phyloP scores from a whole-genome alignment of 2,888 invertebrate species.

The Barypeithes pellucidus region DNA sequence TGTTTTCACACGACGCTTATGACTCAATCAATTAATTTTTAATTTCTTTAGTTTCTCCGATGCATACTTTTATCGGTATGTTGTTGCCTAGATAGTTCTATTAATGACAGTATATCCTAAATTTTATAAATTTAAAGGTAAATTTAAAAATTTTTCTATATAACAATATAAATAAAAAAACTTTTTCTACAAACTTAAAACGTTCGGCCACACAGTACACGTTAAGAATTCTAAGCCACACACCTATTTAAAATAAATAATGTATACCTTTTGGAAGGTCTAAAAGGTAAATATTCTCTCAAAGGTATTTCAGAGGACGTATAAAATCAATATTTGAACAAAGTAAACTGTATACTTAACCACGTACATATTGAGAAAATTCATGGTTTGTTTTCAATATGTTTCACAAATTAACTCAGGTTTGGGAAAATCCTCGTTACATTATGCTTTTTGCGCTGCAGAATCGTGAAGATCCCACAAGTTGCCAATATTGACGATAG shows the following conservation, averaged over 20 bases:
- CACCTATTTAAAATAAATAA: slow-evolving; percentile 9
- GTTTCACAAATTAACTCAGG: not conserved
- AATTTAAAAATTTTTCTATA: too few relatives aligned
- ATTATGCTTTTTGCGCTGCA: not conserved
- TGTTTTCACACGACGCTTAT: too few relatives aligned
- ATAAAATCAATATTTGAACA: slow-evolving; percentile 7
- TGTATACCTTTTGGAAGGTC: not conserved
- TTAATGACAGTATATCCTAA: too few relatives aligned
- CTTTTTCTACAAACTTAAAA: not conserved
- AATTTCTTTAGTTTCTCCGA: too few relatives aligned
- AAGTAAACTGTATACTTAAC: slow-evolving; percentile 9
- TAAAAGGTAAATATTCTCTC: slow-evolving; percentile 6
- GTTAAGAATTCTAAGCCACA: not conserved
- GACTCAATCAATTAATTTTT: too few relatives aligned
- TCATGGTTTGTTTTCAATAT: not conserved
- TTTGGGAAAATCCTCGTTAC: not conserved
- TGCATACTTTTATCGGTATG: too few relatives aligned
- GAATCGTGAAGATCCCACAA: too few relatives aligned
- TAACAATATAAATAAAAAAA: too few relatives aligned
- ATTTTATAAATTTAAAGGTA: too few relatives aligned
- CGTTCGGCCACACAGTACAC: not conserved
- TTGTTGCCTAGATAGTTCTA: too few relatives aligned
- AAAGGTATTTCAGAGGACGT: slow-evolving; percentile 5
- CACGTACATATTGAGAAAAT: slow-evolving; percentile 11
- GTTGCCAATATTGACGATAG: too few relatives aligned